phyloP scores from a whole-genome alignment of 2,888 invertebrate species.

The Meghimatium bilineatum region DNA sequence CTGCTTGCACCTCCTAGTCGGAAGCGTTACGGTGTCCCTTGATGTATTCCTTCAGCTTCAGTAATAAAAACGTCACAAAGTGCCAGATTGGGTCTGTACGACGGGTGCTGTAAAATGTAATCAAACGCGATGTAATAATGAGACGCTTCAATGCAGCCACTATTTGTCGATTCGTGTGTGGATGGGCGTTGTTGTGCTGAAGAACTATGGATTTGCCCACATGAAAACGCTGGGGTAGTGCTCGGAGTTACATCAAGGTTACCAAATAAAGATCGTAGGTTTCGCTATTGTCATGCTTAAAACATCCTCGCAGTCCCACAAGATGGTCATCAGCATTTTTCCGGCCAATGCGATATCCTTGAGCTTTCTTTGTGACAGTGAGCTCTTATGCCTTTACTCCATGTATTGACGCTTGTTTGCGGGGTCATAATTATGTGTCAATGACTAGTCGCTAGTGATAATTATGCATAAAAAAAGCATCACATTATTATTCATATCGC shows the following conservation, averaged over 20 bases:
- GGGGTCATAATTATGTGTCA: too few species aligned
- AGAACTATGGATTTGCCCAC: neutral
- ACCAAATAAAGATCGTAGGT: neutral
- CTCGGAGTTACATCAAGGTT: neutral
- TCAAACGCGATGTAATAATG: too few species aligned
- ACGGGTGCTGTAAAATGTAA: too few species aligned
- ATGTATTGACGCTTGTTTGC: too few species aligned
- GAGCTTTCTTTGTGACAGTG: too few species aligned
- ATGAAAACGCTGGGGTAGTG: neutral
- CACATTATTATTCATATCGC: too few species aligned
- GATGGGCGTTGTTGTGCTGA: too few species aligned
- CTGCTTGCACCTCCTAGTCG: neutral
- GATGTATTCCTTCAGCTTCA: too few species aligned
- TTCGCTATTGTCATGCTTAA: neutral
- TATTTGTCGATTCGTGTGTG: too few species aligned
- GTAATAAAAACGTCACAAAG: neutral
- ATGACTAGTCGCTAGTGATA: slow-evolving; percentile 1
- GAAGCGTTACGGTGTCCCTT: neutral
- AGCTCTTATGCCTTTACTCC: too few species aligned
- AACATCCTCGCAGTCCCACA: neutral
- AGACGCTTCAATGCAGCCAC: slow-evolving; percentile 4
- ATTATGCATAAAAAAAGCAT: neutral
- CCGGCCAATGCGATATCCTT: neutral
- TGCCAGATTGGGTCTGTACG: neutral
- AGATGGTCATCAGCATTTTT: neutral